Evolutionary conservation across 2,797 vertebrate species (phyloP).

Genomic region (Danio albolineatus): DNA sequence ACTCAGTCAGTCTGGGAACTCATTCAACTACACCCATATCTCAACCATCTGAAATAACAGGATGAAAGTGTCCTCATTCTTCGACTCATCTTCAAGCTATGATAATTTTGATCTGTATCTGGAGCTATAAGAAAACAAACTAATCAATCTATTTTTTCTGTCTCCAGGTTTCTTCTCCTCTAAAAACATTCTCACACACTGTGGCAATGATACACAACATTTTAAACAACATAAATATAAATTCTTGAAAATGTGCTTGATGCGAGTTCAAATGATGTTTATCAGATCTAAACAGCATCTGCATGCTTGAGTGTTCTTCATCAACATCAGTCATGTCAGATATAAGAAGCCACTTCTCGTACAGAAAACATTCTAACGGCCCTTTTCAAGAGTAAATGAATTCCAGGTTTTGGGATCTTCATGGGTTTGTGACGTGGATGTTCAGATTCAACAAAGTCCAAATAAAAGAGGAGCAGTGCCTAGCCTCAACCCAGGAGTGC

Average conservation of each 20-base stretch:
- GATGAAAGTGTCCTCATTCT: conserved; percentile 14
- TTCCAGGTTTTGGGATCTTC: background rate
- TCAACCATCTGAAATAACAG: conserved; percentile 21
- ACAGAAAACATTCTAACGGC: background rate
- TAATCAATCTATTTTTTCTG: conserved; percentile 1
- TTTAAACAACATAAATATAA: conserved; percentile 13
- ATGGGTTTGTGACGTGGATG: background rate
- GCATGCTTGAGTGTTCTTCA: background rate
- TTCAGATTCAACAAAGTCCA: background rate
- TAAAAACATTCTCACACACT: conserved; percentile 28
- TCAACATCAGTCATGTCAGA: conserved; percentile 18
- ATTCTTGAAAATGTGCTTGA: conserved; percentile 20
- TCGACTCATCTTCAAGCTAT: background rate
- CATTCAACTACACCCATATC: background rate
- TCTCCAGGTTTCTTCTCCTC: background rate
- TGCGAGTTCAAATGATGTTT: conserved; percentile 6
- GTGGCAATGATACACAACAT: conserved; percentile 15
- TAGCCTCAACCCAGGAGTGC: background rate
- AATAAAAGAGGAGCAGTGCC: background rate
- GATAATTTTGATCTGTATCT: conserved; percentile 29
- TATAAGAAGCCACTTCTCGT: background rate
- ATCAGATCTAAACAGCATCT: conserved; percentile 10
- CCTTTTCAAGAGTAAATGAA: background rate
- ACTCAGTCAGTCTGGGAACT: conserved; percentile 24
- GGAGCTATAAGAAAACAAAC: conserved; percentile 30